Conservation (phyloP, 37 sponge, comb jelly and placozoan species). For the Tethya wilhelma region DNA sequence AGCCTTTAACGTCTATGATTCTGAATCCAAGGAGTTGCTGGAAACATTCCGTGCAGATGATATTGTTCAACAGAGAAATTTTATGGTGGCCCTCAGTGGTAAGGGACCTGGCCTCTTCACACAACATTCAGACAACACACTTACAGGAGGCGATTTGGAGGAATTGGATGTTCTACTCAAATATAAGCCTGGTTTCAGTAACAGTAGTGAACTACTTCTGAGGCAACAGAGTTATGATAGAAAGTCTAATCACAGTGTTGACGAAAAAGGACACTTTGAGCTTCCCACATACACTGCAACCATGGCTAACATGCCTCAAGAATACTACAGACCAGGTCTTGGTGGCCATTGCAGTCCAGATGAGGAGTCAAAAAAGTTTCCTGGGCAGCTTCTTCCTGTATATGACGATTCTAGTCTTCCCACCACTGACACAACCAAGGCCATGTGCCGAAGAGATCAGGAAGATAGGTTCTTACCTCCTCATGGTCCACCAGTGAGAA, state of each 20-base stretch:
- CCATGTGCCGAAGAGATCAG: not conserved
- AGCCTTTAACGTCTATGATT: constrained; percentile 31
- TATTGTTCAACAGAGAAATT: constrained; percentile 63
- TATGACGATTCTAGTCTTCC: constrained; percentile 1
- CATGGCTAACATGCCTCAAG: constrained; percentile 10
- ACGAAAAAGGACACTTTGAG: too few relatives aligned
- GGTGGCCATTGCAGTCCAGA: too few relatives aligned
- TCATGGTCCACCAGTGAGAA: constrained; percentile 50
- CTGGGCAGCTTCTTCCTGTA: not conserved
- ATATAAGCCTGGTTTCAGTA: not conserved
- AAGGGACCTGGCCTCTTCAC: constrained; percentile 73
- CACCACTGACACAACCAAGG: not conserved
- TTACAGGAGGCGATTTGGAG: not conserved
- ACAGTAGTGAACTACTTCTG: constrained; percentile 5
- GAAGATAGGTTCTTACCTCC: constrained; percentile 65
- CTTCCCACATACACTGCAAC: constrained; percentile 8
- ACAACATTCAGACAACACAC: constrained; percentile 8
- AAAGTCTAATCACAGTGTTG: too few relatives aligned
- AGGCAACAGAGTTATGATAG: constrained; percentile 20
- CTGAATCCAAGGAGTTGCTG: constrained; percentile 9
- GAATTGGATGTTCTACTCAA: not conserved
- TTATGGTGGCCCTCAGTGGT: constrained; percentile 76
- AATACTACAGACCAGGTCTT: constrained; percentile 43
- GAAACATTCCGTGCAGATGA: constrained; percentile 57
- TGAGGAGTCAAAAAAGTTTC: not conserved